Conservation (phyloP, 2,113 vertebrate genomes). For the Leucosticte australis region DNA sequence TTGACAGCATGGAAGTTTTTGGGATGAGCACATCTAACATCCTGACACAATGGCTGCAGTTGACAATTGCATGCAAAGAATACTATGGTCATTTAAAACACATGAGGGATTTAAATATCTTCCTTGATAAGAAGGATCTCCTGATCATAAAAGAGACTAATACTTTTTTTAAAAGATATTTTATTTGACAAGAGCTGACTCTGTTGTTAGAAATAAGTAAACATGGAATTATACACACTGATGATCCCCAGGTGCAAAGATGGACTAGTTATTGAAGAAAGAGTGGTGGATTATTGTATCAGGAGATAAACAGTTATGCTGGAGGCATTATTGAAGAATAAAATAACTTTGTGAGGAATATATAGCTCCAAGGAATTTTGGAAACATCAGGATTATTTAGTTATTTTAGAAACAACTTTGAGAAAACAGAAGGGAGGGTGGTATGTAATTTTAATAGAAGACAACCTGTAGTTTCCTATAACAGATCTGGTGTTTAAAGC, state of each 20-base stretch:
- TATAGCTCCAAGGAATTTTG: neutral
- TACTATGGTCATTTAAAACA: neutral
- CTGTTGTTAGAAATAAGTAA: neutral
- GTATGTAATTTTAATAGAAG: neutral
- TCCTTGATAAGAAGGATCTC: neutral
- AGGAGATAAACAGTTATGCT: neutral
- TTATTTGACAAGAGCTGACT: neutral
- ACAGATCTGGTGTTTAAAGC: neutral
- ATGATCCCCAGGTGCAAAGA: neutral
- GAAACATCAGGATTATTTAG: neutral
- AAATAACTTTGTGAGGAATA: neutral
- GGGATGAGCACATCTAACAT: neutral
- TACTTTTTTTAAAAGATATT: neutral
- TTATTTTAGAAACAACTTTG: neutral
- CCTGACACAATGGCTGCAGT: neutral
- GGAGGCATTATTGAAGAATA: neutral
- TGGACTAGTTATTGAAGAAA: neutral
- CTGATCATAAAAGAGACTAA: neutral
- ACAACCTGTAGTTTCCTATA: neutral
- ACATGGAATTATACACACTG: neutral
- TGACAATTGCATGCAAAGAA: neutral
- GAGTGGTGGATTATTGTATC: neutral
- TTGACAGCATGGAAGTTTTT: neutral
- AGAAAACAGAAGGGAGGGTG: neutral
- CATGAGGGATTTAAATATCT: neutral